Evolutionary conservation across 2,797 vertebrate species (phyloP), one percentile per base, ranked within the genome.

Genomic region (Yasuhikotakia modesta): DNA sequence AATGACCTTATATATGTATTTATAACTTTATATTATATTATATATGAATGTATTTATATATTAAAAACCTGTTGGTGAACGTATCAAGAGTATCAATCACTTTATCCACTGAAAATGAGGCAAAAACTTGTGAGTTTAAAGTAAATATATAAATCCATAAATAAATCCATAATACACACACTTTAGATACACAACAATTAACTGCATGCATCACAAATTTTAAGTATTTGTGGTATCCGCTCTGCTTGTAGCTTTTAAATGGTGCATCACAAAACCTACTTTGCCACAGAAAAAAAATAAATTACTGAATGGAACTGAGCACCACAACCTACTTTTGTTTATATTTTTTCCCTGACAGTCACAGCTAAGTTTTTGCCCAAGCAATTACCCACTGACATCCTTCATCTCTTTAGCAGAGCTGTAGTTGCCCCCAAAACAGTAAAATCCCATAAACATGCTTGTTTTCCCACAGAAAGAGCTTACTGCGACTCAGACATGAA

Each of bases 341-440:
- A 69, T 65, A n/a, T 55, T 45, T 78, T 71, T 39, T 52, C 75
- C 76, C 86, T 89, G 91, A 90, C 82, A 80, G 89, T 88, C 88
- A 76, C 80, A 81, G 87, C 82, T 89, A 90, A 90, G 90, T 90
- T 88, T 92, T 91, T 92, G 91, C 87, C 87, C 73, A 73, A 80
- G 88, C 92, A 92, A 93, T 92, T 92, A 93, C 87, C 89, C 83
- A 80, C 82, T 81, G 83, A 87, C 86, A 85, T 83, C 84, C 85
- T 84, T 91, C 86, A 87, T 90, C 88, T 89, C 83, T 79, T 83
- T 87, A 86, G 80, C 82, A 79, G 75, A n/a, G 73, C 78, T 65
- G 61, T 53, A 67, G 70, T 32, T 79, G 71, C 81, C 79, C 80
- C 69, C 58, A 82, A 87, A 87, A 87, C 80, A 70, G 53, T 46